Base-by-base conservation (phyloP, 2,888 invertebrate species). In the Folsomia candida region DNA sequence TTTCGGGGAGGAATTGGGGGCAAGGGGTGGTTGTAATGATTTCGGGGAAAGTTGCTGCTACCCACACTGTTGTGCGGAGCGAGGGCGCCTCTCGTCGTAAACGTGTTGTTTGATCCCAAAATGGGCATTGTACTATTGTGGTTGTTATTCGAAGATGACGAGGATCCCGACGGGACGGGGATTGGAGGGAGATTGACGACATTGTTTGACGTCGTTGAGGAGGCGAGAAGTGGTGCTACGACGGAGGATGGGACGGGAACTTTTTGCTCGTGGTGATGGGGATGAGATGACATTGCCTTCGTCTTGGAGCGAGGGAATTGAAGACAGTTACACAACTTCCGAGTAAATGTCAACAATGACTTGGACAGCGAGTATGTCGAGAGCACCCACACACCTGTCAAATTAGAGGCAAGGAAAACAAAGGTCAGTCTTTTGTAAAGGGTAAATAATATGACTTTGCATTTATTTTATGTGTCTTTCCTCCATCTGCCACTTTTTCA, bases 361-460 rank as follows among this genome's bases (percentile, higher is more conserved):
- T 77, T 78, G 72, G n/a, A n/a, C n/a, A n/a, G n/a, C n/a, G n/a
- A n/a, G n/a, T n/a, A n/a, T n/a, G n/a, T 76, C 70, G 76, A 78
- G 66, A 79, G 67, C 54, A 78, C 76, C 79, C 79, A 79, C 60
- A 78, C 76, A 73, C 78, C 79, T 79, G 77, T 22, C 70, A 73
- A 54, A 62, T 22, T 62, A 63, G 51, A 70, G 51, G 67, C 67
- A 57, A 68, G 58, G 24, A 57, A 47, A 68, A 65, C 58, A 51
- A 51, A 57, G 64, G 67, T 60, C 65, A 63, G 24, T 64, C 18
- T 51, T 60, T 25, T 68, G 9, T 27, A 28, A 26, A 26, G 20
- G 11, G n/a, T n/a, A 18, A 62, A 62, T 62, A 26, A 67, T 67
- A 28, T 67, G 67, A 67, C 67, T 59, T 59, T 59, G 47, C 67